Conservation (phyloP, 1,140 invertebrate species). For the Papilio helenus region DNA sequence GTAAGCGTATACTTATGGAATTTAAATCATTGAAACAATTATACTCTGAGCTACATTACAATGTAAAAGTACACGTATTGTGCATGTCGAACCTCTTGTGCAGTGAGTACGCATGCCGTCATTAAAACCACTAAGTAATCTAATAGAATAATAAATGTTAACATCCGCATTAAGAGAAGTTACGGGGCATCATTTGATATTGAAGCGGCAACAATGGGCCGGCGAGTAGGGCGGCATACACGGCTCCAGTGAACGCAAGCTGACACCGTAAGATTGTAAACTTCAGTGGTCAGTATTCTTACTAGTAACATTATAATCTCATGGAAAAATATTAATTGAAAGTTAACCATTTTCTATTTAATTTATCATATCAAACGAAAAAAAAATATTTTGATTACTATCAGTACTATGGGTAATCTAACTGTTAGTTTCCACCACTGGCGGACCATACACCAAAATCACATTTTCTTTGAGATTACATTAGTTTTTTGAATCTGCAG, state of each 20-base stretch:
- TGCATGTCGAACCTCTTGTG: background rate
- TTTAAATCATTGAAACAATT: slow-evolving; percentile 4
- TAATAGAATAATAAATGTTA: slow-evolving; percentile 81
- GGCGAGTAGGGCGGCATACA: slow-evolving; percentile 66
- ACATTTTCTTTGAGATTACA: background rate
- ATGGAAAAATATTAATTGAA: background rate
- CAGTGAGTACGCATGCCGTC: slow-evolving; percentile 28
- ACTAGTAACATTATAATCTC: background rate
- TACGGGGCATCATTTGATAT: slow-evolving; percentile 74
- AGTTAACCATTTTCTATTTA: background rate
- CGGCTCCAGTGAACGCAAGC: slow-evolving; percentile 64
- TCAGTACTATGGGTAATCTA: background rate
- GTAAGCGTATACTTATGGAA: slow-evolving; percentile 21
- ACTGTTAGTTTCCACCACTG: background rate
- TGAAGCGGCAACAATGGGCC: slow-evolving; percentile 69
- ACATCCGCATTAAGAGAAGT: slow-evolving; percentile 78
- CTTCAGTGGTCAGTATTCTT: background rate
- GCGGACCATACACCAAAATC: background rate
- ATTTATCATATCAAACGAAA: background rate
- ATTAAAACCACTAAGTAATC: slow-evolving; percentile 65
- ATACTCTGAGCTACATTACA: slow-evolving; percentile 1
- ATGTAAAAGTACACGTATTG: background rate
- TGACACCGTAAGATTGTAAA: background rate
- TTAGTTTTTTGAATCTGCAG: background rate
- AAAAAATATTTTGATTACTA: background rate